Evolutionary conservation across 2,113 vertebrate species (phyloP).

Genomic region (Hydrolagus affinis): DNA sequence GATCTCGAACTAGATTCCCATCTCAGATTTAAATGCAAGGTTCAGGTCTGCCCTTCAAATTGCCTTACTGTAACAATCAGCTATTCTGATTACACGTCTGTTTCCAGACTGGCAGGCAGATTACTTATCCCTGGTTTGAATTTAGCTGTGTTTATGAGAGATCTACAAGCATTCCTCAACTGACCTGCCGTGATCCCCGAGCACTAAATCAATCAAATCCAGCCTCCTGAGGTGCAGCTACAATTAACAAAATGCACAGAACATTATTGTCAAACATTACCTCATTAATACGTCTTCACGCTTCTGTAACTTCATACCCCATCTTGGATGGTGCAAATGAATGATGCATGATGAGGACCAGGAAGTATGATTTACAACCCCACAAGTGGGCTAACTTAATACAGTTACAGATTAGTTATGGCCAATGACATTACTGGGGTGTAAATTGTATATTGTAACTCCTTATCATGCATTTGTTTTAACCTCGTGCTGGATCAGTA

Average conservation of each 20-base stretch:
- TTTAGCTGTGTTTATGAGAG: not conserved
- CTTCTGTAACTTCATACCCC: too few relatives aligned
- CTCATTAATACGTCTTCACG: too few relatives aligned
- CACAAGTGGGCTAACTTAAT: not conserved
- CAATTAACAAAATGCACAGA: not conserved
- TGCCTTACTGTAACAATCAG: not conserved
- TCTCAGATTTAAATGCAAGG: not conserved
- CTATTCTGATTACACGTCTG: not conserved
- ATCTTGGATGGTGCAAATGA: not conserved
- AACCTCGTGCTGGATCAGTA: too few relatives aligned
- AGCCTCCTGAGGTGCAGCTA: not conserved
- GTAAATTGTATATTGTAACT: not conserved
- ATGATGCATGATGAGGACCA: not conserved
- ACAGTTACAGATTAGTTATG: not conserved
- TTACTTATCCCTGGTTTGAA: not conserved
- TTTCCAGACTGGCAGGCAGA: not conserved
- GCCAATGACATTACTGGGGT: not conserved
- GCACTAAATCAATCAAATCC: not conserved
- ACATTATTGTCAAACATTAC: too few relatives aligned
- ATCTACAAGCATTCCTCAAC: not conserved
- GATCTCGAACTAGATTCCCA: not conserved
- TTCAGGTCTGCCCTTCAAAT: not conserved
- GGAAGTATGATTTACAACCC: not conserved
- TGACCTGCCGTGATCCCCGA: not conserved
- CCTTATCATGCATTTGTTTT: not conserved